A percentile compares a stretch with the other conserved stretches of the same genome.
phyloP scores from a whole-genome alignment of 2,113 vertebrate species.

The Rhabdomys dilectus region DNA sequence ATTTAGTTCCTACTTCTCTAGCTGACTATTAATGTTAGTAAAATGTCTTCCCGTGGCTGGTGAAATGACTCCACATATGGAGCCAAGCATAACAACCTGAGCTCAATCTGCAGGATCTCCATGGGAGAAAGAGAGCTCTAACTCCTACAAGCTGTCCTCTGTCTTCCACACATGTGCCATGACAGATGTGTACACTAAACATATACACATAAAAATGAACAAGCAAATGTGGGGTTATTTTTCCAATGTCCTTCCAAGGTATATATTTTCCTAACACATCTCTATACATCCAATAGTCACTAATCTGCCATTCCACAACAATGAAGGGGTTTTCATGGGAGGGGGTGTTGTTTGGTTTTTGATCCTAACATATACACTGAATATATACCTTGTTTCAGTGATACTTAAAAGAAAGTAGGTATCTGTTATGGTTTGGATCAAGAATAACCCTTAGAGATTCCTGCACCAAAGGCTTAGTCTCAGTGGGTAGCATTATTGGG shows the following conservation, averaged over 20 bases:
- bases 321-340: background rate
- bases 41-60: background rate
- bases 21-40: background rate
- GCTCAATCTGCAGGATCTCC: background rate
- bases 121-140: background rate
- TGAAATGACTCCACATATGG: background rate
- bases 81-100: background rate
- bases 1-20: background rate
- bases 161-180: background rate
- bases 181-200: background rate
- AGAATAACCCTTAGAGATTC: background rate
- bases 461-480: background rate
- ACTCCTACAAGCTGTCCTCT: background rate
- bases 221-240: background rate
- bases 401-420: background rate
- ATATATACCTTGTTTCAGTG: background rate
- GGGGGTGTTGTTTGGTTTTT: background rate
- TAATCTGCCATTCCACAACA: background rate
- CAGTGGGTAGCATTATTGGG: background rate
- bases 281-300: background rate
- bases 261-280: background rate
- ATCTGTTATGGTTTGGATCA: background rate
- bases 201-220: background rate
- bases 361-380: background rate
- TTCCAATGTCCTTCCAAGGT: background rate